phyloP scores from a whole-genome alignment of 2,888 invertebrate genomes.

The Sinhomidia bicolor region DNA sequence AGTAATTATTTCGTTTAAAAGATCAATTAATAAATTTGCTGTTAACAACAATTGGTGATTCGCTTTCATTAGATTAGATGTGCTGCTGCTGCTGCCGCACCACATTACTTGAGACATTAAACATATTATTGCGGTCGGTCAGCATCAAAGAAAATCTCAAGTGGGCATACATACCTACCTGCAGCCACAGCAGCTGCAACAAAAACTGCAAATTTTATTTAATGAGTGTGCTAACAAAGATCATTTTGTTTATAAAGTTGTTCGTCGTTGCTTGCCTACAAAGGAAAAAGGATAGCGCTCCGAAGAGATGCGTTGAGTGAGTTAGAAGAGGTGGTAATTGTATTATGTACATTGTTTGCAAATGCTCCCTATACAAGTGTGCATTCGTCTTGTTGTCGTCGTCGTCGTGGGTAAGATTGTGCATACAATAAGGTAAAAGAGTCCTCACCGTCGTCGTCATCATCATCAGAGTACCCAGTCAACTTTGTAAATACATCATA shows the following conservation, averaged over 20 bases:
- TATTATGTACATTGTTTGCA: not conserved
- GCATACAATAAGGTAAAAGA: not conserved
- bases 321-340: not conserved
- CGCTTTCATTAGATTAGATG: slow-evolving; percentile 50
- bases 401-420: no score
- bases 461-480: not conserved
- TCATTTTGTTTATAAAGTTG: slow-evolving; percentile 33
- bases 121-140: slow-evolving; percentile 62
- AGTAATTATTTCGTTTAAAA: slow-evolving; percentile 52
- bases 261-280: not conserved
- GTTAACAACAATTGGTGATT: slow-evolving; percentile 66
- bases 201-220: no score
- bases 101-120: slow-evolving; percentile 9
- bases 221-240: slow-evolving; percentile 14
- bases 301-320: not conserved
- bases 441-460: no score
- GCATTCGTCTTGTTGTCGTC: no score
- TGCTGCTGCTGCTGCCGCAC: no score
- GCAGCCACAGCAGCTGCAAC: not conserved
- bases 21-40: slow-evolving; percentile 69
- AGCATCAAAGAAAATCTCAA: slow-evolving; percentile 48
- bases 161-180: not conserved
- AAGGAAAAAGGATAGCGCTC: slow-evolving; percentile 9
- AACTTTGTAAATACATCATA: slow-evolving; percentile 16
- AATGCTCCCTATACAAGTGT: not conserved